These are phyloP conservation scores for Hemistola chrysoprasaria DNA, from an alignment of 2,888 invertebrate species.

Conservation along the genomic window DNA sequence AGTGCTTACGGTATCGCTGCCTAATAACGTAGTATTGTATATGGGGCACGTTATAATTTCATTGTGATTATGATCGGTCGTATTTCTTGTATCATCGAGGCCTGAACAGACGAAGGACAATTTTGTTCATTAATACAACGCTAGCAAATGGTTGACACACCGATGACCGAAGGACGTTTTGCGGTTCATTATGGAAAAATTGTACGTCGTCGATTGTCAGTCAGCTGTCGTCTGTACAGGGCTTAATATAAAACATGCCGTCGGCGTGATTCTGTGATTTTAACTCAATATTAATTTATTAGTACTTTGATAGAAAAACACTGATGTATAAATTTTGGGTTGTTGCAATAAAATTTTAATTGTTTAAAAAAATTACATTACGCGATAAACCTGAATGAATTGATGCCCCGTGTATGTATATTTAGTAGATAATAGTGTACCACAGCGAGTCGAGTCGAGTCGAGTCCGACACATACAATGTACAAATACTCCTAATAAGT, in stretches of 20 bases:
- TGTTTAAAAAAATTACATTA: slow-evolving; percentile 60
- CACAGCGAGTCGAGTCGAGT: slow-evolving; percentile 6
- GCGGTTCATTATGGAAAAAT: too few relatives aligned
- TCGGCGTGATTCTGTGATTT: slow-evolving; percentile 53
- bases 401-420: slow-evolving; percentile 60
- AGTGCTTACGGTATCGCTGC: slow-evolving; percentile 48
- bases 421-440: slow-evolving; percentile 45
- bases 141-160: too few relatives aligned
- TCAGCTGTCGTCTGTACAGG: too few relatives aligned
- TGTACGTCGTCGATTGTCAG: too few relatives aligned
- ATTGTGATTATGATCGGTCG: too few relatives aligned
- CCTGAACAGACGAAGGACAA: too few relatives aligned
- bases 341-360: slow-evolving; percentile 75
- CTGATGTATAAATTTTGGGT: slow-evolving; percentile 68
- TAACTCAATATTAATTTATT: slow-evolving; percentile 43
- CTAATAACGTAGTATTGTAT: slow-evolving; percentile 46
- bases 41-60: slow-evolving; percentile 59
- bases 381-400: slow-evolving; percentile 47
- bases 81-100: slow-evolving; percentile 24
- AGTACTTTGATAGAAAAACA: slow-evolving; percentile 45
- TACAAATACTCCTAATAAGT: slow-evolving; percentile 50
- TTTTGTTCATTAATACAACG: too few relatives aligned
- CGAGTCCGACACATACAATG: slow-evolving; percentile 43
- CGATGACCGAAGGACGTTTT: too few relatives aligned
- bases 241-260: slow-evolving; percentile 29